These are phyloP conservation scores for Galemys pyrenaicus DNA, from an alignment of 2,113 vertebrate species.

Conservation along the genomic window DNA sequence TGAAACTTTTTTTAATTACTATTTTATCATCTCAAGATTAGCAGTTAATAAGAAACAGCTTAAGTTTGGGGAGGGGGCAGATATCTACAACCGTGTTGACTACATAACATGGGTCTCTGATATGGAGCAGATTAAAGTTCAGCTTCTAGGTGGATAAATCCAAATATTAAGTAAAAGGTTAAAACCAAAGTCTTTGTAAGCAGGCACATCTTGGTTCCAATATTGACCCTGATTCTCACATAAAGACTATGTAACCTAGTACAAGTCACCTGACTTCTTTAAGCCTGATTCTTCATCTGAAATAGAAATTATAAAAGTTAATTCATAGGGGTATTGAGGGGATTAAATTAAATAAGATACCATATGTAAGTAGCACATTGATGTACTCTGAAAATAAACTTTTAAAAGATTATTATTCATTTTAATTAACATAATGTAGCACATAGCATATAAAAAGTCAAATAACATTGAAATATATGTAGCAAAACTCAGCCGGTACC, in stretches of 20 bases:
- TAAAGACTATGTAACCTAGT: constrained; percentile 22
- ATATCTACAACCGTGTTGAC: background rate
- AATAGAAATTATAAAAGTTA: background rate
- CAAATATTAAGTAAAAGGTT: background rate
- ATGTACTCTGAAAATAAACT: background rate
- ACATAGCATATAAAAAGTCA: constrained; percentile 24
- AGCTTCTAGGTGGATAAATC: background rate
- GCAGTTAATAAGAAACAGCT: constrained; percentile 14
- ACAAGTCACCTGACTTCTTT: constrained; percentile 20
- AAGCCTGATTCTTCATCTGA: background rate
- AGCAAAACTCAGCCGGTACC: background rate
- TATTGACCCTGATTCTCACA: background rate
- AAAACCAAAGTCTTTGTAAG: background rate
- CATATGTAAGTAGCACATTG: background rate
- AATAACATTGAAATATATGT: background rate
- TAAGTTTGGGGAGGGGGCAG: background rate
- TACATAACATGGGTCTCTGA: background rate
- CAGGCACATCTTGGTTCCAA: background rate
- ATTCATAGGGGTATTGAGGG: background rate
- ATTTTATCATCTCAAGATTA: constrained; percentile 41
- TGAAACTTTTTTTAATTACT: background rate
- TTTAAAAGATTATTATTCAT: constrained; percentile 2
- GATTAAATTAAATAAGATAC: constrained; percentile 27
- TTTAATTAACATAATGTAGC: constrained; percentile 30
- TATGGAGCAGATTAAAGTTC: background rate